Conservation (phyloP, 2,797 vertebrate species). For the Diplodus sargus region DNA sequence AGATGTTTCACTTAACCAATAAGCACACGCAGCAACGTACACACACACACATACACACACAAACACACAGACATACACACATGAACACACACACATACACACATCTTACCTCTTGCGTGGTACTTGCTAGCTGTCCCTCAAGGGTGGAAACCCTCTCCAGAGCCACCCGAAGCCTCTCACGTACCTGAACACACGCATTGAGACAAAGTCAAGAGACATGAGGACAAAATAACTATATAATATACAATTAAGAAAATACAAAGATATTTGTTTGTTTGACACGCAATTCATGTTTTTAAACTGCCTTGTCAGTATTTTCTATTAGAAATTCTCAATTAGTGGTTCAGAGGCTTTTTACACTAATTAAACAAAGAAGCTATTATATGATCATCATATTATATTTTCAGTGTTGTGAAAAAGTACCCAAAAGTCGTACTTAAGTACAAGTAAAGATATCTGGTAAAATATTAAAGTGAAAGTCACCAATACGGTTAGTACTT, state of each 20-base stretch:
- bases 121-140: constrained; percentile 91
- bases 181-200: constrained; percentile 84
- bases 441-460: too few relatives aligned
- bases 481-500: too few relatives aligned
- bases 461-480: too few relatives aligned
- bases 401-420: too few relatives aligned
- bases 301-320: not conserved
- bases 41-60: not conserved
- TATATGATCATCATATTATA: not conserved
- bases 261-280: not conserved
- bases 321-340: not conserved
- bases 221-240: not conserved
- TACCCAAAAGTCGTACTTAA: too few relatives aligned
- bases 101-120: constrained; percentile 90
- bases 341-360: not conserved
- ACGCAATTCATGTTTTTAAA: not conserved
- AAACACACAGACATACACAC: constrained; percentile 1
- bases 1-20: constrained; percentile 61
- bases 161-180: constrained; percentile 93
- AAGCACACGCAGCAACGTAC: constrained; percentile 1
- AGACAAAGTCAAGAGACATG: not conserved
- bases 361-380: not conserved
- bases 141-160: constrained; percentile 92
- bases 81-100: constrained; percentile 9
- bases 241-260: not conserved